Evolutionary conservation across 2,113 vertebrate species (phyloP).

Genomic region (Balaeniceps rex): DNA sequence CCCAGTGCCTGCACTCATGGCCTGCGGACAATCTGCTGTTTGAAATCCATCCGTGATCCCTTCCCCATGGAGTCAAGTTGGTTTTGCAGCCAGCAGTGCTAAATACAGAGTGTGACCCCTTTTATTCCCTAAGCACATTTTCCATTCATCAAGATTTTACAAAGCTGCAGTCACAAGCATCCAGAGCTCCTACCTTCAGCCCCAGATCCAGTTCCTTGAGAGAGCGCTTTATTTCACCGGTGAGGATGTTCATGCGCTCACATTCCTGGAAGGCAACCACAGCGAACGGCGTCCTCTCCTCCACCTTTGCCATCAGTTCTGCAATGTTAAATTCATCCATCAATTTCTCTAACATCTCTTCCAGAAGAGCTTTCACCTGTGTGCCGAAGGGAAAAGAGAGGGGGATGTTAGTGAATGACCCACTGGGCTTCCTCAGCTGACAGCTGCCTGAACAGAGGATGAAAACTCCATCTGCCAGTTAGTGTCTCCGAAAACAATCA

Average conservation of each 20-base stretch:
- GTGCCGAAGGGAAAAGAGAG: not conserved
- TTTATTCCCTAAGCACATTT: not conserved
- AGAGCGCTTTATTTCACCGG: conserved; percentile 80
- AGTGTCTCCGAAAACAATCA: not conserved
- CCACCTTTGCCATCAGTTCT: conserved; percentile 83
- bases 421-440: not conserved
- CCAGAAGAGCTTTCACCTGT: conserved; percentile 85
- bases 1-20: not conserved
- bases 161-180: fast-evolving
- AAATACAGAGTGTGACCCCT: not conserved
- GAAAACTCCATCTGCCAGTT: not conserved
- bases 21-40: not conserved
- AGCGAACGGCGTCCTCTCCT: conserved; percentile 86
- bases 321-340: conserved; percentile 86
- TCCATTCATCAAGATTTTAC: not conserved
- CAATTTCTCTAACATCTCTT: conserved; percentile 89
- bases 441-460: not conserved
- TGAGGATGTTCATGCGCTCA: conserved; percentile 91
- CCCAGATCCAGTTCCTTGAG: conserved; percentile 85
- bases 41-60: not conserved
- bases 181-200: conserved; percentile 80
- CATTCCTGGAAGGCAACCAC: conserved; percentile 95
- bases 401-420: not conserved
- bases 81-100: not conserved
- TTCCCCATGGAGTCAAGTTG: not conserved